Base-by-base conservation (phyloP, 2,888 invertebrate genomes). In the Drepanosiphum platanoidis region DNA sequence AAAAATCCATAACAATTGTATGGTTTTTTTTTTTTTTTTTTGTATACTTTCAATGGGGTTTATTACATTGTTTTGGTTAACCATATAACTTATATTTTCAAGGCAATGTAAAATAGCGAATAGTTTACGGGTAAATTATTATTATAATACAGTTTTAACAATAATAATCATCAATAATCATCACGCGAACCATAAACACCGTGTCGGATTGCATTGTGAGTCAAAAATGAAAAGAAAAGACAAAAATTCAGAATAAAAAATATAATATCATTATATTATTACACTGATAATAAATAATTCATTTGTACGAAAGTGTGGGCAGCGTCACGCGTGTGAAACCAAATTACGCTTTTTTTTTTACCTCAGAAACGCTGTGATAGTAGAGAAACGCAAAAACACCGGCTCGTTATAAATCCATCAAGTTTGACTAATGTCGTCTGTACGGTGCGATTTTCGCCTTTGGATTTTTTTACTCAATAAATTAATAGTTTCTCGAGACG, bases 371-470 rank as follows among this genome's bases (percentile, higher is more conserved):
- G 27, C 2, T 13, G 15, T 32, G 27, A 61, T 27, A 18, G n/a
- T n/a, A 70, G 36, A 70, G 80, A 70, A 70, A 80, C n/a, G 46
- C 80, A 58, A 80, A 80, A 80, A 80, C 58, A 36, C 27, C 22
- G 1, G 70, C 58, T 80, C 80, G 58, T 80, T 80, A 80, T 70
- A 58, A 80, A 80, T 70, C 80, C 70, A 70, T 80, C 52, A 71
- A 22, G 30, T 36, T 58, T 18, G 70, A 70, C 80, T 80, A 80
- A 80, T 70, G 68, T 34, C 68, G 5, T 79, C 7, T 36, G 34
- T 27, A 42, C 0, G 9, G 13, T 27, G 22, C n/a, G 22, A 22
- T 34, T n/a, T 68, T 79, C 32, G 58, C 30, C 22, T n/a, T 11
- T 4, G 22, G 18, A 22, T 8, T 68, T n/a, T 52, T 52, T 70